A percentile compares a stretch with the other conserved stretches of the same genome.
Evolutionary conservation across 2,888 invertebrate genomes (phyloP).

Genomic region (Lithophane leautieri): DNA sequence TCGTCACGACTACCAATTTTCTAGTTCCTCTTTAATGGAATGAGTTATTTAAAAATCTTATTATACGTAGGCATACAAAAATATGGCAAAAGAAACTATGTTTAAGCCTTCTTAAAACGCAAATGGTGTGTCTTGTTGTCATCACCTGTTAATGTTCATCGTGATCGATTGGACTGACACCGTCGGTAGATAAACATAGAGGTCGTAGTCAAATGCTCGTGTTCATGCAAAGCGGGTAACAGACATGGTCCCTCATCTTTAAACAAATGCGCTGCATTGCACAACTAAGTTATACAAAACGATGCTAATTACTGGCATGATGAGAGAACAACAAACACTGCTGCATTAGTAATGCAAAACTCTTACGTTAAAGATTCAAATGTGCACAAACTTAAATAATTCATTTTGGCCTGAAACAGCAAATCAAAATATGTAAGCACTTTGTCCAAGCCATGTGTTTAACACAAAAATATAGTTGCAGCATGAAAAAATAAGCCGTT

Average conservation of each 20-base stretch:
- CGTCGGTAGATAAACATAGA: conserved; percentile 27
- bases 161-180: conserved; percentile 39
- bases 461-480: conserved; percentile 64
- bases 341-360: conserved; percentile 40
- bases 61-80: conserved; percentile 79
- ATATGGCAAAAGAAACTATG: conserved; percentile 82
- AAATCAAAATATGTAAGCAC: conserved; percentile 57
- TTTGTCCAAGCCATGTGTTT: conserved; percentile 67
- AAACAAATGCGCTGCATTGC: conserved; percentile 54
- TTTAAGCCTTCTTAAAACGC: conserved; percentile 61
- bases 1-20: conserved; percentile 86
- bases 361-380: conserved; percentile 27
- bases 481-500: conserved; percentile 47
- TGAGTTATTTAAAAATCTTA: conserved; percentile 81
- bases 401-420: conserved; percentile 23
- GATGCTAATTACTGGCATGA: conserved; percentile 46
- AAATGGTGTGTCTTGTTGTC: conserved; percentile 46
- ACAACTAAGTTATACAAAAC: conserved; percentile 45
- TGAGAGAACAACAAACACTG: conserved; percentile 62
- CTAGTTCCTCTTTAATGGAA: conserved; percentile 85
- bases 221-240: conserved; percentile 51
- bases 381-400: conserved; percentile 39
- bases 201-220: conserved; percentile 47
- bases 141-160: conserved; percentile 20
- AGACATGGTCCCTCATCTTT: conserved; percentile 62